Percentiles rank a stretch among this genome's conserved stretches.
Conservation (phyloP, 92 coral and sea anemone genomes). For the Palythoa caribaeorum region DNA sequence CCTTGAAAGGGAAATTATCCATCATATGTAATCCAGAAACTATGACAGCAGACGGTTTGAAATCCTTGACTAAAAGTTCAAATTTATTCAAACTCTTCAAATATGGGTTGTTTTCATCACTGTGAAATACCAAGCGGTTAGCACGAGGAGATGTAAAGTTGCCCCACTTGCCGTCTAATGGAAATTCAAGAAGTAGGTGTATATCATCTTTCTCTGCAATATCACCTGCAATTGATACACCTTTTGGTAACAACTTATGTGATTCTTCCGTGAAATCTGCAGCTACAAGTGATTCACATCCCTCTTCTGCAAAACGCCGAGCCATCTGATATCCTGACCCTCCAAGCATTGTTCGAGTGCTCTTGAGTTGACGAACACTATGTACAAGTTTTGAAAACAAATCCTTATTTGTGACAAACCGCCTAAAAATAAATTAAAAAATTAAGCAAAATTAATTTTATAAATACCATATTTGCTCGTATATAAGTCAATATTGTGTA, state of each 20-base stretch:
- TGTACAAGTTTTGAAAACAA: not conserved
- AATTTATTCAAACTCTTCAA: constrained; percentile 70
- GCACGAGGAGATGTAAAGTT: constrained; percentile 81
- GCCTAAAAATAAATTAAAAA: too few relatives aligned
- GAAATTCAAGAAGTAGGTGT: constrained; percentile 82
- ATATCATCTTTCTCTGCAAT: constrained; percentile 77
- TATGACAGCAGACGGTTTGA: constrained; percentile 75
- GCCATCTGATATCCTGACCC: not conserved
- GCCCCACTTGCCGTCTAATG: constrained; percentile 82
- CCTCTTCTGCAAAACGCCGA: constrained; percentile 31
- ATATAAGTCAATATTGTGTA: too few relatives aligned
- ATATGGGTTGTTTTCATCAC: constrained; percentile 87
- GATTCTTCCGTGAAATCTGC: constrained; percentile 71
- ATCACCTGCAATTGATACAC: constrained; percentile 67
- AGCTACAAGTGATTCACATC: constrained; percentile 77
- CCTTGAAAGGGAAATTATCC: constrained; percentile 85
- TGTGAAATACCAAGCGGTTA: constrained; percentile 85
- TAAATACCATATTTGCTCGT: too few relatives aligned
- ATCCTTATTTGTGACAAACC: too few relatives aligned
- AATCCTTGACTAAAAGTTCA: constrained; percentile 53
- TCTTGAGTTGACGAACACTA: not conserved
- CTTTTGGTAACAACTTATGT: constrained; percentile 63
- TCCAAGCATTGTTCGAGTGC: not conserved
- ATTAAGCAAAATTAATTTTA: too few relatives aligned
- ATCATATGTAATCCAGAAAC: constrained; percentile 92